Base-by-base conservation (phyloP, 1,140 invertebrate species). In the Euwallacea fornicatus region DNA sequence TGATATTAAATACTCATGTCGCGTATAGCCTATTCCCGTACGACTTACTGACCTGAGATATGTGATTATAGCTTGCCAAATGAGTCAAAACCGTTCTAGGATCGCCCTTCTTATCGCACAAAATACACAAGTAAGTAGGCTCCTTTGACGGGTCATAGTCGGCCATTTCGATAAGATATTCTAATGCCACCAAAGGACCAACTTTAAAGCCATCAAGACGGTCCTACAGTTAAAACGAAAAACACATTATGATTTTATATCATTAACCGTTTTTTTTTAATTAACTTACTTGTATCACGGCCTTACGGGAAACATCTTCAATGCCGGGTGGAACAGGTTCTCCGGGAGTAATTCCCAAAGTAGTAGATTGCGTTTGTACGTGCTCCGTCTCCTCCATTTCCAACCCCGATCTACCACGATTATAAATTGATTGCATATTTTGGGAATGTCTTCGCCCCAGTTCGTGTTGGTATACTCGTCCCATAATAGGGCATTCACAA, bases 41-140 rank as follows among this genome's bases (percentile, higher is more conserved):
- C 13, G 66, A 13, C 0, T 50, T 50, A 56, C n/a, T 46, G 10
- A 80, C 79, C 66, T 76, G 76, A 43, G 74, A 72, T 65, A 81
- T 76, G 76, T 93, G 91, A 77, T 88, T 88, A 76, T 88, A 88
- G 76, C 90, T 91, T 2, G 87, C 88, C 75, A 92, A 84, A 78
- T 93, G 91, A 58, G 87, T 87, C 81, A 92, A 87, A 67, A 92
- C 89, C 13, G 88, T 91, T 42, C 90, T 84, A 43, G 88, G 88
- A 81, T 91, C 89, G 33, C 90, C 90, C 75, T 88, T 87, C 78
- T 92, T 92, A 75, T 88, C 85, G 81, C 91, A 93, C 53, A 93
- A 82, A 69, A 90, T 85, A 80, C 91, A 93, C 47, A 88, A 85
- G 77, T 93, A 93, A 66, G 84, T 83, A 0, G 90, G 89, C 76